These are phyloP conservation scores for Macaria liturata DNA, from an alignment of 2,888 invertebrate genomes.

Conservation along the genomic window DNA sequence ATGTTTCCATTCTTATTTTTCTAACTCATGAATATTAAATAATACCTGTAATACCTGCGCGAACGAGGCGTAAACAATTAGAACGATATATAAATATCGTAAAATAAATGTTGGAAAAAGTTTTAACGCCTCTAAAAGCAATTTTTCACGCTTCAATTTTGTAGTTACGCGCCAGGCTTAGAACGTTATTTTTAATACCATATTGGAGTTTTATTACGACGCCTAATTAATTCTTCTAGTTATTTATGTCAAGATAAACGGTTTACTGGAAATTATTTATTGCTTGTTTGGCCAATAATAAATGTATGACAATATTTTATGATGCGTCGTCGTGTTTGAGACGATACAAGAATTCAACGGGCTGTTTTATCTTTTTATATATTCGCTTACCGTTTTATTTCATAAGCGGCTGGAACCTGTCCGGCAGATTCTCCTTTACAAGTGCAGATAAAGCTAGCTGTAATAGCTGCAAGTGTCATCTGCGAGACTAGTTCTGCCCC, in stretches of 20 bases:
- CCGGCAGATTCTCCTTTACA: slow-evolving; percentile 37
- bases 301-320: too few relatives aligned
- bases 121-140: not conserved
- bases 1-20: too few relatives aligned
- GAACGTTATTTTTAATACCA: not conserved
- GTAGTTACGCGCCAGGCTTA: not conserved
- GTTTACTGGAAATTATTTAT: not conserved
- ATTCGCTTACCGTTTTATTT: too few relatives aligned
- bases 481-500: slow-evolving; percentile 30
- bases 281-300: too few relatives aligned
- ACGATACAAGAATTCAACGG: too few relatives aligned
- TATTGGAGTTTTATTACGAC: not conserved
- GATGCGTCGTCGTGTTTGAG: too few relatives aligned
- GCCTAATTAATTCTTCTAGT: not conserved
- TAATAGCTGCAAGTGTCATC: slow-evolving; percentile 29
- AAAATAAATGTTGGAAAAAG: too few relatives aligned
- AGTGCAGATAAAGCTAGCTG: slow-evolving; percentile 35
- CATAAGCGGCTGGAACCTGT: slow-evolving; percentile 36
- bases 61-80: too few relatives aligned
- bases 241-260: not conserved
- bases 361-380: too few relatives aligned
- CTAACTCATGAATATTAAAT: too few relatives aligned
- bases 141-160: not conserved
- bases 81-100: too few relatives aligned
- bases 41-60: too few relatives aligned